Evolutionary conservation across 2,888 invertebrate species (phyloP).

Genomic region (Creontiades dilutus): DNA sequence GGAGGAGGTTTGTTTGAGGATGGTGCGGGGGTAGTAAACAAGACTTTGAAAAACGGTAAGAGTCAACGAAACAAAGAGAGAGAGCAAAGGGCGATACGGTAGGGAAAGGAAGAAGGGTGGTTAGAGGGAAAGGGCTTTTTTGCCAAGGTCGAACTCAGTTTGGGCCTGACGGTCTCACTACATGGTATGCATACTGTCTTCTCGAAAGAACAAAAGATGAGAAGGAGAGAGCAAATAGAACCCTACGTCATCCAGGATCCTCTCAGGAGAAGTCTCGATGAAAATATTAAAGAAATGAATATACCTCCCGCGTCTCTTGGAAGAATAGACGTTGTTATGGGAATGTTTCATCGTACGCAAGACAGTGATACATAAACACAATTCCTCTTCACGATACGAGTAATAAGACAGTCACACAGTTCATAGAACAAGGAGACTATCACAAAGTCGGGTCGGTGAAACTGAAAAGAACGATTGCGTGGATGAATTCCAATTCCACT

Average conservation of each 20-base stretch:
- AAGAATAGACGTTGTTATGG: background rate
- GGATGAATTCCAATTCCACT: no score
- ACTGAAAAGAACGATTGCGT: no score
- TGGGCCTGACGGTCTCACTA: background rate
- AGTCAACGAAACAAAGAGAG: constrained; percentile 51
- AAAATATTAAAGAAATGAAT: constrained; percentile 1
- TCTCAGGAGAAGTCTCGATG: background rate
- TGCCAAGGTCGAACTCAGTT: background rate
- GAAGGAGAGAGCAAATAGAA: background rate
- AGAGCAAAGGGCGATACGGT: constrained; percentile 17
- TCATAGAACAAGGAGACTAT: no score
- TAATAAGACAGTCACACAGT: no score
- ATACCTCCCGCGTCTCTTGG: background rate
- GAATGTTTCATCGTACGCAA: background rate
- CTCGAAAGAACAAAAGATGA: background rate
- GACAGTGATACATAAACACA: constrained; percentile 16
- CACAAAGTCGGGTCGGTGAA: no score
- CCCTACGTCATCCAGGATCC: background rate
- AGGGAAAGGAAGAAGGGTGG: background rate
- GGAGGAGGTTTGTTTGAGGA: constrained; percentile 47
- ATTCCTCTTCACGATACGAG: background rate
- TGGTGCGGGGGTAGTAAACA: constrained; percentile 48
- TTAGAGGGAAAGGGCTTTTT: background rate
- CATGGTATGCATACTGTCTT: background rate
- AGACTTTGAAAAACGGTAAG: constrained; percentile 51